These are phyloP conservation scores for Ancistrus triradiatus DNA, from an alignment of 2,113 vertebrate genomes.

Conservation along the genomic window DNA sequence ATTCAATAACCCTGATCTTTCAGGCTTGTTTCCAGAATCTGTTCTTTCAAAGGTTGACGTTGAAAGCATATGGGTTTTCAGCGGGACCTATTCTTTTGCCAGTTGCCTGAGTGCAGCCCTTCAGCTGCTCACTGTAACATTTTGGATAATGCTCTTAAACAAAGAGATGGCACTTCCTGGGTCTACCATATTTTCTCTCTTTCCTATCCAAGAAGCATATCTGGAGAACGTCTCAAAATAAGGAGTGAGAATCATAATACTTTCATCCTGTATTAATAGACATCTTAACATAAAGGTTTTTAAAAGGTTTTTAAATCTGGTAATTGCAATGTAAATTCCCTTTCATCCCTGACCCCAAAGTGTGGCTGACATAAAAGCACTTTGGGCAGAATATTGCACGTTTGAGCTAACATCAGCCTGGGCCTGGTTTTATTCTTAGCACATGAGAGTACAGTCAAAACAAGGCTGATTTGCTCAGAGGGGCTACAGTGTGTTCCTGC, in stretches of 20 bases:
- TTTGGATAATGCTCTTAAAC: slow-evolving; percentile 59
- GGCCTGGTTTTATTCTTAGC: slow-evolving; percentile 71
- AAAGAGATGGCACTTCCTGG: slow-evolving; percentile 47
- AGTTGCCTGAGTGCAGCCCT: slow-evolving; percentile 58
- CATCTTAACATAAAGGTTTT: no score
- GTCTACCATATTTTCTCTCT: slow-evolving; percentile 55
- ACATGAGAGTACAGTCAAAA: slow-evolving; percentile 68
- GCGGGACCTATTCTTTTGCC: slow-evolving; percentile 54
- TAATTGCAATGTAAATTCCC: slow-evolving; percentile 52
- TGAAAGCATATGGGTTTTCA: slow-evolving; percentile 64
- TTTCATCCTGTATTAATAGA: slow-evolving; percentile 4
- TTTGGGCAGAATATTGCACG: slow-evolving; percentile 55
- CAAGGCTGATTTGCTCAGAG: slow-evolving; percentile 66
- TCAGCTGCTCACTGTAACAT: slow-evolving; percentile 64
- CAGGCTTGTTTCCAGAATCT: slow-evolving; percentile 57
- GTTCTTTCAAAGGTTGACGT: slow-evolving; percentile 61
- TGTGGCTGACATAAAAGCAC: slow-evolving; percentile 63
- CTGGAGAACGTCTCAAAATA: slow-evolving; percentile 9
- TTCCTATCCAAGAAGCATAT: slow-evolving; percentile 46
- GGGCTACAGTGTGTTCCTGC: slow-evolving; percentile 60
- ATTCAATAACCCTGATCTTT: slow-evolving; percentile 38
- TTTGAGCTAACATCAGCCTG: slow-evolving; percentile 63
- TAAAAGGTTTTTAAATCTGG: background rate
- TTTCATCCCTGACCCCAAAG: slow-evolving; percentile 63
- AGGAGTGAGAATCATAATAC: slow-evolving; percentile 3